Conservation (phyloP, 2,797 vertebrate genomes). For the Sphenodon punctatus region DNA sequence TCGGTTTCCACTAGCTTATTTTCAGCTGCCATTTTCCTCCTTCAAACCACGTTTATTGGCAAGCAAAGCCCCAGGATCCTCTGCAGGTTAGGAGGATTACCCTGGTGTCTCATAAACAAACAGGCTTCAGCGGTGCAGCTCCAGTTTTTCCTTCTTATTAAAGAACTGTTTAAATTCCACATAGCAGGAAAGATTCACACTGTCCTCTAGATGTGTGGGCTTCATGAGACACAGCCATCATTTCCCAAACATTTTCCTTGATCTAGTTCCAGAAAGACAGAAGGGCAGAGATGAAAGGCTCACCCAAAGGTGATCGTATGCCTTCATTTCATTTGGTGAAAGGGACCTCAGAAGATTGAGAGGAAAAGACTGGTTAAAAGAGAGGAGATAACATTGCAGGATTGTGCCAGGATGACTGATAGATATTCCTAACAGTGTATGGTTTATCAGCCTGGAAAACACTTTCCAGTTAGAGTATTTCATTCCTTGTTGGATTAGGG, state of each 20-base stretch:
- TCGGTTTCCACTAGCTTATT: not conserved
- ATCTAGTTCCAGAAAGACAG: too few species aligned
- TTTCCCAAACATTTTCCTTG: not conserved
- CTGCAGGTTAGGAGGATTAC: not conserved
- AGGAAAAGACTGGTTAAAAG: not conserved
- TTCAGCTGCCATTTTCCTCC: not conserved
- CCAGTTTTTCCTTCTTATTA: not conserved
- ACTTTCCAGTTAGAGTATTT: not conserved
- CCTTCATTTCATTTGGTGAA: not conserved
- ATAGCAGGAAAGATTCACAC: not conserved
- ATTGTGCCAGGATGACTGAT: rapidly evolving
- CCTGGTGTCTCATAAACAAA: not conserved
- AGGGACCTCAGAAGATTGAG: rapidly evolving
- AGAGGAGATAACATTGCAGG: not conserved
- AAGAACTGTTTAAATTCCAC: not conserved
- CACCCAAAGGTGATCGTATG: not conserved
- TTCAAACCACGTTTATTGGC: not conserved
- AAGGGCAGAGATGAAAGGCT: not conserved
- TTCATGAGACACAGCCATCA: not conserved
- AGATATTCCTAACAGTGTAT: not conserved
- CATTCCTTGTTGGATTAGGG: not conserved
- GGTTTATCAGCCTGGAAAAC: not conserved
- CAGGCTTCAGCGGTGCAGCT: not conserved
- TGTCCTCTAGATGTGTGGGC: not conserved
- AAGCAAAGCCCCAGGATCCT: not conserved